Percentiles rank a stretch among this genome's conserved stretches.
Conservation (phyloP, 2,113 vertebrate species). For the Syrrhaptes paradoxus region DNA sequence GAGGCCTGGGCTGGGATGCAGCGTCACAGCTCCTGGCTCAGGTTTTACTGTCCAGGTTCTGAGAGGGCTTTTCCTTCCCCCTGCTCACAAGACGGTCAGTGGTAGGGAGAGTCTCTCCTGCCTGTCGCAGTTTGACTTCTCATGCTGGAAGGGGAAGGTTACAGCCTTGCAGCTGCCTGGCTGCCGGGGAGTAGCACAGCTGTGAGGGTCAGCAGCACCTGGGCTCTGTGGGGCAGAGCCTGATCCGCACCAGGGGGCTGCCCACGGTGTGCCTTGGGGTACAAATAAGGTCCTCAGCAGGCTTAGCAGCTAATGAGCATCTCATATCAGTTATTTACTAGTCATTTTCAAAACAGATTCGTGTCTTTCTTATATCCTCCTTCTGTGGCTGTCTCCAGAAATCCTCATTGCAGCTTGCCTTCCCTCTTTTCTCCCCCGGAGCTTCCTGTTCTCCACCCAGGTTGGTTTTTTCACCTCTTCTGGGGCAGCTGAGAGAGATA, state of each 20-base stretch:
- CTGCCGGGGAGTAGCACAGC: neutral
- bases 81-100: rapidly evolving
- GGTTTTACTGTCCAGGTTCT: neutral
- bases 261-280: neutral
- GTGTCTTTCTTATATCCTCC: neutral
- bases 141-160: rapidly evolving
- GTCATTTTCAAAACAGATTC: neutral
- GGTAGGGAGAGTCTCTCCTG: neutral
- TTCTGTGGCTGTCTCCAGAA: neutral
- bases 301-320: neutral
- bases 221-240: neutral
- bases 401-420: neutral
- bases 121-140: rapidly evolving
- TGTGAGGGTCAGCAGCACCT: neutral
- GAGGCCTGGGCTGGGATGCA: neutral
- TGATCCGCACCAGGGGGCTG: neutral
- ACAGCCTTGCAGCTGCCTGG: neutral
- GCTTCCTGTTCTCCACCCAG: neutral
- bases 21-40: rapidly evolving
- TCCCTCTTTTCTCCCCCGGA: neutral
- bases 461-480: neutral
- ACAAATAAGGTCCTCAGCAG: neutral
- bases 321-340: neutral
- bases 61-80: neutral
- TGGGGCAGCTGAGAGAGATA: neutral